Evolutionary conservation across 35 echinoderm and acorn worm genomes (phyloP).

Genomic region (Heliocidaris tuberculata): DNA sequence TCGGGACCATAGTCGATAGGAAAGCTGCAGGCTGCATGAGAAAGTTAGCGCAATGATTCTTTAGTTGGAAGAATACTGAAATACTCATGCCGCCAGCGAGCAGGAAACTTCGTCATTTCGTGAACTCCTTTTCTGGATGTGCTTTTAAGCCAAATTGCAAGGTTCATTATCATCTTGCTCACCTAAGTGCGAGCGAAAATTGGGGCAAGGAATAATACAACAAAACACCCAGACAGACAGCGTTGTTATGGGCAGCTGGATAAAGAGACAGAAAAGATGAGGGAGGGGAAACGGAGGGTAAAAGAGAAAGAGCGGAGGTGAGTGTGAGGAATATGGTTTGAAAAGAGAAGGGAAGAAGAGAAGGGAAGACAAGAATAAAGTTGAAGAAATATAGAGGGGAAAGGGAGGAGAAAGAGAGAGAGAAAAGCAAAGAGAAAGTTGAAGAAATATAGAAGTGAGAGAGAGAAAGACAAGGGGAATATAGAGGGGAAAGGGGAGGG

Average conservation of each 20-base stretch:
- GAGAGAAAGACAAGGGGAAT: too few relatives aligned
- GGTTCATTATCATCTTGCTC: slow-evolving; percentile 1
- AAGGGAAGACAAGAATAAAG: not conserved
- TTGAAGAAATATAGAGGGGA: not conserved
- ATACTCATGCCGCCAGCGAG: not conserved
- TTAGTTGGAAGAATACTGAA: not conserved
- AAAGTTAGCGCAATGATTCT: not conserved
- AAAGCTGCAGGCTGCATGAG: not conserved
- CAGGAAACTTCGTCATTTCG: not conserved
- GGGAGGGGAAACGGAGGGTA: not conserved
- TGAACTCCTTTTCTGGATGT: not conserved
- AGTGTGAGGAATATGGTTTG: too few relatives aligned
- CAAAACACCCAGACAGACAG: not conserved
- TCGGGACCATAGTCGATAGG: slow-evolving; percentile 7
- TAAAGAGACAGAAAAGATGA: not conserved
- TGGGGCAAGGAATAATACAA: not conserved
- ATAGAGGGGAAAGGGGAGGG: too few relatives aligned
- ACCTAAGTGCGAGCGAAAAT: not conserved
- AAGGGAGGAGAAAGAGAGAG: too few relatives aligned
- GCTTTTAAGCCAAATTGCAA: not conserved
- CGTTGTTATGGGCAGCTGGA: not conserved
- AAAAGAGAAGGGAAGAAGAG: not conserved
- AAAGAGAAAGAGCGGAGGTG: not conserved
- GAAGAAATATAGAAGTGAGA: not conserved
- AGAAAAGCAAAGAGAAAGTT: not conserved